Base-by-base conservation (phyloP, 2,888 invertebrate genomes). In the Pogonocherus hispidulus region DNA sequence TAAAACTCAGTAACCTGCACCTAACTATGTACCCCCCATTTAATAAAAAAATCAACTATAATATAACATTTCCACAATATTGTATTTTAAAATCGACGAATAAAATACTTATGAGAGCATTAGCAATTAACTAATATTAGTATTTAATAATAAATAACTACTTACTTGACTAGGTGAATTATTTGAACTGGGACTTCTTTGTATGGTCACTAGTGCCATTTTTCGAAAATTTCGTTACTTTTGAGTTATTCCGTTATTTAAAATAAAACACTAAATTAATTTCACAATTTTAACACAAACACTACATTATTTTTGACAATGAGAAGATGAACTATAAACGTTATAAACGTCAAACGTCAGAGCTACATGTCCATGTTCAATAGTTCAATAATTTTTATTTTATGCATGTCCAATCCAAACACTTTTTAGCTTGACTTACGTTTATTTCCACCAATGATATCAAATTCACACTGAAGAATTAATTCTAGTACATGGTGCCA, bases 131-230 rank as follows among this genome's bases (percentile, higher is more conserved):
- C n/a, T n/a, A n/a, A n/a, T n/a, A n/a, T n/a, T n/a, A n/a, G n/a
- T n/a, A n/a, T n/a, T n/a, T n/a, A n/a, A n/a, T n/a, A n/a, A n/a
- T n/a, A n/a, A n/a, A n/a, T n/a, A 23, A 35, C 5, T 51, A 75
- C 75, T 73, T 74, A 78, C 78, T 69, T 78, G 74, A 71, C 66
- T 76, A 19, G 91, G 91, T 76, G 89, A 89, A 86, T 89, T 91
- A 85, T 89, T 89, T 80, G 90, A 89, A 87, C 91, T 91, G 79
- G 91, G 91, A 79, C 91, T 91, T 83, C 92, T 88, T 84, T 91
- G 91, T 83, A 92, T 90, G 80, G 91, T 92, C 85, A 92, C 91
- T 85, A 92, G 87, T 84, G 92, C 91, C 92, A 92, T 91, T 78
- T 75, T 78, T 69, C 63, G 63, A 46, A 46, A 69, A 70, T 65